Base-by-base conservation (phyloP, 2,797 vertebrate genomes). In the Merluccius polli region DNA sequence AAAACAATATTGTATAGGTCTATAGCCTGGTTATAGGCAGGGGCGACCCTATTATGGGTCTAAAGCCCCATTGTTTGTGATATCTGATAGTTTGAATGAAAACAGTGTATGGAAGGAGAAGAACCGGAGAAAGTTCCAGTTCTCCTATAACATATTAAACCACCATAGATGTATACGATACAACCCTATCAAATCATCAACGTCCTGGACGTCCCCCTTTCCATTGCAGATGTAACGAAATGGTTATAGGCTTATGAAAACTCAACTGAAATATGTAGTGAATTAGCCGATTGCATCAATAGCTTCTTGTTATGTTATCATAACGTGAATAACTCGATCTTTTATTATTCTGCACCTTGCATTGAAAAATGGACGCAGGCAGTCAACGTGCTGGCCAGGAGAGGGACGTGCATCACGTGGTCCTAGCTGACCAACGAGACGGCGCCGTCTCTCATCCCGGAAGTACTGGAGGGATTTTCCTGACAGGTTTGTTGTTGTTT, bases 401-500 rank as follows among this genome's bases (percentile, higher is more conserved):
- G 70, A 81, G 73, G 70, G 74, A 12, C 4, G 1, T 1, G 10
- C 10, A 0, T 77, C 86, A 90, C 84, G 27, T 87, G 87, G 4
- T n/a, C 0, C 0, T 9, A 13, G 41, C 1, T 31, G 74, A 67
- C 93, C 90, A 94, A 93, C 91, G 68, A 85, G 35, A 77, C 32
- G 8, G 71, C 76, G 52, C 1, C 2, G 27, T 82, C 21, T 48
- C 67, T n/a, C 4, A 71, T 87, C 88, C 89, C 92, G 91, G 92
- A 92, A 93, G 11, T 79, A 13, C 86, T 32, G 73, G 78, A 77
- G 73, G 78, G 80, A 74, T 85, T 84, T 82, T 77, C 70, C 36
- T 72, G 75, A 73, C 82, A 88, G 86, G 85, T 89, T 27, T 4
- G 85, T 85, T 59, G 68, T 80, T 76, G 33, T 85, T 79, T 79